Percentiles rank a stretch among this genome's conserved stretches.
Evolutionary conservation across 2,113 vertebrate species (phyloP).

Genomic region (Tachuris rubrigastra): DNA sequence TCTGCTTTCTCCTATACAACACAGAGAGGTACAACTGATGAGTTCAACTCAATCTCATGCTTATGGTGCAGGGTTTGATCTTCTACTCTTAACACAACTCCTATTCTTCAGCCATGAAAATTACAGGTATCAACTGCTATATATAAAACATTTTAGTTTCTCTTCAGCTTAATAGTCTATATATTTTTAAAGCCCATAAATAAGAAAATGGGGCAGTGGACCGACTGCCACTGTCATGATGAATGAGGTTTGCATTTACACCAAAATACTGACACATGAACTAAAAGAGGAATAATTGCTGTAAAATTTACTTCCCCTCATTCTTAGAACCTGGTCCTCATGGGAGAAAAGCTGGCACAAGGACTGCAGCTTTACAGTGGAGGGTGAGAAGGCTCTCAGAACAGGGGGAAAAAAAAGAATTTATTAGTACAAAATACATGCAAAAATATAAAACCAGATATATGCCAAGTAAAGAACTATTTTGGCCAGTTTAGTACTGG

Average conservation of each 20-base stretch:
- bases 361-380: background rate
- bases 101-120: background rate
- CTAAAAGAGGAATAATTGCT: background rate
- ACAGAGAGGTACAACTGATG: background rate
- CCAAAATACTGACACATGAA: background rate
- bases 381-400: background rate
- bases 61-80: background rate
- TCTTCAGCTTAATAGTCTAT: background rate
- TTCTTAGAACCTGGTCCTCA: background rate
- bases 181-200: background rate
- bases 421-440: background rate
- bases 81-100: background rate
- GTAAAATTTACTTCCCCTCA: background rate
- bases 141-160: background rate
- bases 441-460: background rate
- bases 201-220: background rate
- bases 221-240: rapidly evolving
- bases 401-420: background rate
- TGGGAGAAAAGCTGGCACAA: background rate
- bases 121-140: background rate
- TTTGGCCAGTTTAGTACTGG: background rate
- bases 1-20: background rate
- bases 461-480: background rate
- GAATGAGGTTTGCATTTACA: background rate
- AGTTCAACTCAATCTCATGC: background rate